Evolutionary conservation across 2,888 invertebrate genomes (phyloP).

Genomic region (Cantharis rufa): DNA sequence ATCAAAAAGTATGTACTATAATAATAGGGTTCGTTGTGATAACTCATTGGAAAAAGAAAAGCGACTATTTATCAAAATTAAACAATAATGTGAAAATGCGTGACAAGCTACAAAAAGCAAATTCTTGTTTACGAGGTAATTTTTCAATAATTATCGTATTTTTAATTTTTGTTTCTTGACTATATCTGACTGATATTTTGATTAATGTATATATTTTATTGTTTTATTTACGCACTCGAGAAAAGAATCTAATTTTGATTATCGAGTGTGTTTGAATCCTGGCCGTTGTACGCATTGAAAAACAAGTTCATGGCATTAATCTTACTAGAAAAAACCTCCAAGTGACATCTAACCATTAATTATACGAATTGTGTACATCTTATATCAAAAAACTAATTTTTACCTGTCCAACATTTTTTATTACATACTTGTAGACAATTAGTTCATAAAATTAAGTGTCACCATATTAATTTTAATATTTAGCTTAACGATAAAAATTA

Average conservation of each 20-base stretch:
- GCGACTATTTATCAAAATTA: not conserved
- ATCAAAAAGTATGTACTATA: not conserved
- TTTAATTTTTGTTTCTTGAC: not conserved
- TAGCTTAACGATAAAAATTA: not conserved
- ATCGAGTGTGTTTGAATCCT: constrained; percentile 2
- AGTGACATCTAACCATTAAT: constrained; percentile 14
- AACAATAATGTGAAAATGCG: not conserved
- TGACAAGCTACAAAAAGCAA: not conserved
- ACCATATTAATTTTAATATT: constrained; percentile 22
- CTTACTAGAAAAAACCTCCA: constrained; percentile 1
- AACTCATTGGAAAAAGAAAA: not conserved
- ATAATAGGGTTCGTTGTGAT: not conserved
- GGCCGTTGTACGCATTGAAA: constrained; percentile 1
- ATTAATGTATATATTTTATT: constrained; percentile 10
- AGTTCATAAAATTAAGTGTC: not conserved
- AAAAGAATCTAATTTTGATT: constrained; percentile 9
- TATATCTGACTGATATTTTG: not conserved
- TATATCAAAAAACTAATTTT: constrained; percentile 1
- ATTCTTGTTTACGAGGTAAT: not conserved
- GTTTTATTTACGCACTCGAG: constrained; percentile 7
- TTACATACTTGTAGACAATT: not conserved
- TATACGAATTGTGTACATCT: constrained; percentile 3
- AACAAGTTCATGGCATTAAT: constrained; percentile 10
- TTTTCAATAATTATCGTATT: not conserved
- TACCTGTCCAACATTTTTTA: not conserved